A percentile compares a stretch with the other conserved stretches of the same genome.
phyloP scores from a whole-genome alignment of 1,140 invertebrate genomes.

The Listronotus oregonensis region DNA sequence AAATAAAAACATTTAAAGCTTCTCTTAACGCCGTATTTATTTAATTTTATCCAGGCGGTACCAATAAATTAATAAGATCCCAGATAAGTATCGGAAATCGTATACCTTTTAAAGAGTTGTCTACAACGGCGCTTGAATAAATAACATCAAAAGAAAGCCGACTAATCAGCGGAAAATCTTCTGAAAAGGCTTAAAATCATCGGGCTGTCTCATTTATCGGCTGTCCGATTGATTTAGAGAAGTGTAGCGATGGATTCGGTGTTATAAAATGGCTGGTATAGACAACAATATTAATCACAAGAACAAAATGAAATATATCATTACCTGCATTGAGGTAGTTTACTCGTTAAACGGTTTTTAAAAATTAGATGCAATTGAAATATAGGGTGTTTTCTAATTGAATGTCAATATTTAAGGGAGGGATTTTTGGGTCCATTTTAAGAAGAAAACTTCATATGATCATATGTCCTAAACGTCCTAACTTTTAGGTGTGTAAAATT shows the following conservation, averaged over 20 bases:
- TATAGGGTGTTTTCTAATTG: too few relatives aligned
- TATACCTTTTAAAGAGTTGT: conserved; percentile 29
- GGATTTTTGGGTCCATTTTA: too few relatives aligned
- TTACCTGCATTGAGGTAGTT: too few relatives aligned
- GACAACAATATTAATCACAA: too few relatives aligned
- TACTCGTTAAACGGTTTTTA: too few relatives aligned
- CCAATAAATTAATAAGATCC: conserved; percentile 31
- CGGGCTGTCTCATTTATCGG: conserved; percentile 29
- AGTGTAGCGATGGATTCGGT: conserved; percentile 7
- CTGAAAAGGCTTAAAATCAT: conserved; percentile 30
- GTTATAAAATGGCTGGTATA: conserved; percentile 13
- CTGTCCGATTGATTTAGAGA: conserved; percentile 29
- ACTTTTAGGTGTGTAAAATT: too few relatives aligned
- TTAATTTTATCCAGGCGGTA: conserved; percentile 4
- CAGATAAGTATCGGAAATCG: conserved; percentile 25
- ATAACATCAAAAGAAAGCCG: conserved; percentile 17
- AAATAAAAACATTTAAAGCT: too few relatives aligned
- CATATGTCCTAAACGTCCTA: too few relatives aligned
- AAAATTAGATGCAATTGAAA: too few relatives aligned
- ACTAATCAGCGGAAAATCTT: conserved; percentile 27
- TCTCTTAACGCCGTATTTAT: not conserved
- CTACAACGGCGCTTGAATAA: conserved; percentile 28
- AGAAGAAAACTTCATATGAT: too few relatives aligned
- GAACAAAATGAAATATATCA: too few relatives aligned
- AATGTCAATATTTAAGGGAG: too few relatives aligned